Evolutionary conservation across 2,797 vertebrate genomes (phyloP), one percentile per base, ranked within the genome.

Genomic region (Sebastes diaconus): DNA sequence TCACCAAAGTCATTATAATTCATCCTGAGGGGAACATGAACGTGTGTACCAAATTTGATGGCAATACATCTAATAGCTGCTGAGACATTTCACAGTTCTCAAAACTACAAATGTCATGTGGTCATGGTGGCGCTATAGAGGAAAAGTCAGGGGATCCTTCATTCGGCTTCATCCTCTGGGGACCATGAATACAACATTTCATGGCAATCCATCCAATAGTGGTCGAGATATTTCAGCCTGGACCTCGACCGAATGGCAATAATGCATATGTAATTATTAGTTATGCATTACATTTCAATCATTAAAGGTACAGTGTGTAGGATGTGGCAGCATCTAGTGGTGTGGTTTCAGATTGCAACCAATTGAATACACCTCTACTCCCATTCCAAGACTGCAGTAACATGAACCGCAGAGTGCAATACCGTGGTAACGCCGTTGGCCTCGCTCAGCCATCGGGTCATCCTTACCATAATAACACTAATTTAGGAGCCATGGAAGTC

Each of bases 341-440:
- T 50, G 46, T 8, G 18, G 46, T 50, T 50, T 0, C 42, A 50
- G 18, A 50, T 20, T 50, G 42, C 42, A 50, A 50, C 42, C 42
- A 50, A 8, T 0, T 20, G 16, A 50, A 8, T 50, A 20, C 42
- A 0, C 7, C 42, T 20, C 16, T 18, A 0, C 42, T 50, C 42
- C 42, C 42, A 0, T 50, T 20, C 18, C 18, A 50, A 50, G 42
- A 50, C 42, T 18, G 42, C 42, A 0, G 42, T 18, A 50, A 50
- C 42, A 18, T 50, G 42, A 50, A 50, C 42, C 3, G 1, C 42
- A 0, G 42, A 46, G 42, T 50, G 18, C 42, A 50, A 50, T 18
- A 8, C 42, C 42, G 3, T 50, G 42, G 42, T 50, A 50, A 50
- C 42, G 6, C 7, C 7, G 18, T 46, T 46, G 0, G 6, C 14